Evolutionary conservation across 2,797 vertebrate genomes (phyloP), one percentile per base, ranked within the genome.

Genomic region (Liparis tanakae): DNA sequence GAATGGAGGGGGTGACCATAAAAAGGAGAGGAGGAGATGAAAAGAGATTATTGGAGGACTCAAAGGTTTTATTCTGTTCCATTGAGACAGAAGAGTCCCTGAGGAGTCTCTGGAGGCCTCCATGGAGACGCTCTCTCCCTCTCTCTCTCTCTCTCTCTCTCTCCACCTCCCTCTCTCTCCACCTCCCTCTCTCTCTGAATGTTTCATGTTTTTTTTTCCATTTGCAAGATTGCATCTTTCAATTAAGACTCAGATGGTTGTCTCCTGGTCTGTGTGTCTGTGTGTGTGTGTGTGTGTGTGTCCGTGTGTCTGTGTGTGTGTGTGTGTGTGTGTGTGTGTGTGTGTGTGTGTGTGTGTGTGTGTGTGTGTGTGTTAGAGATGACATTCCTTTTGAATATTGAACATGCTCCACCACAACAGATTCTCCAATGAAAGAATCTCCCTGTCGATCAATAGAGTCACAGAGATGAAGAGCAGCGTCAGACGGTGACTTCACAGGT

Each of bases 201-300:
- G 82, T 91, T 91, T 89, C 87, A 89, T 85, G 72, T 72, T 80
- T 87, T 91, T 91, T 30, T 30, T 30, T 30, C 88, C 87, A 90
- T 93, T 90, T 88, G 67, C 82, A 87, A 91, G 88, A 92, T 91
- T 90, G 81, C 76, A 92, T 92, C 90, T 93, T 91, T 92, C 88
- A 91, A 87, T 92, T 91, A 92, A 88, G 86, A 87, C 77, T 44
- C 50, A 87, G 90, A 91, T 91, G 80, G 81, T 83, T 89, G 84
- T 88, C 89, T 91, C 54, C 74, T 30, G 36, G 62, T 70, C 2
- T 30, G 25, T 30, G 25, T 30, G 25, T 30, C 2, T 30, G 25
- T 30, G 25, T 30, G 25, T 2, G 25, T 30, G 25, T 30, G 25
- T 30, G 25, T 30, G 4, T 30, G 25, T 30, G 25, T 30, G 25